Conservation (phyloP, 2,797 vertebrate genomes). For the Squalus acanthias region DNA sequence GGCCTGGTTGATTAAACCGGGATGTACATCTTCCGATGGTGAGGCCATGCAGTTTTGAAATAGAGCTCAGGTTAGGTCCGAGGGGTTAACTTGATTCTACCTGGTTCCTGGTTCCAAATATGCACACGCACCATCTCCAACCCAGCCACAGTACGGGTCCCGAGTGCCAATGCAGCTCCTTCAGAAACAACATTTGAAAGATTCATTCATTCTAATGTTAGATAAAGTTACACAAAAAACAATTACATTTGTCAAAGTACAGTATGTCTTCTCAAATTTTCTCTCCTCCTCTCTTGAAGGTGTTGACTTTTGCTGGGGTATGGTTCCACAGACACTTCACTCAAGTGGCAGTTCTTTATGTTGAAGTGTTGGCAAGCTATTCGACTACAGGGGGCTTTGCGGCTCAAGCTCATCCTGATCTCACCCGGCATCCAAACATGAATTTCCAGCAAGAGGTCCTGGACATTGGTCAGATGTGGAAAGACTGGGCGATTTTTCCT, state of each 20-base stretch:
- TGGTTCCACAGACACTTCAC: neutral
- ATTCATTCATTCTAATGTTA: neutral
- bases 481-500: neutral
- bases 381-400: neutral
- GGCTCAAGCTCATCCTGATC: neutral
- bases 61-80: neutral
- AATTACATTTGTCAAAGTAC: neutral
- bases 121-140: conserved; percentile 76
- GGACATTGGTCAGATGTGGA: neutral
- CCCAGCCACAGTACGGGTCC: conserved; percentile 95
- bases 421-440: neutral
- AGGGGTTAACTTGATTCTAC: conserved; percentile 52
- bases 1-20: neutral
- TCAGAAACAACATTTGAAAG: neutral
- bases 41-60: neutral
- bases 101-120: conserved; percentile 82
- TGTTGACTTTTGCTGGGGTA: neutral
- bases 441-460: neutral
- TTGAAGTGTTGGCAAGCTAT: neutral
- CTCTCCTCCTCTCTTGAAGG: neutral
- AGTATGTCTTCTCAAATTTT: neutral
- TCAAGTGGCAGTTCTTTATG: neutral
- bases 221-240: neutral
- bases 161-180: conserved; percentile 85
- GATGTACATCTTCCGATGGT: neutral